Conservation (phyloP, 2,113 vertebrate genomes). For the Cephalopholis sonnerati region DNA sequence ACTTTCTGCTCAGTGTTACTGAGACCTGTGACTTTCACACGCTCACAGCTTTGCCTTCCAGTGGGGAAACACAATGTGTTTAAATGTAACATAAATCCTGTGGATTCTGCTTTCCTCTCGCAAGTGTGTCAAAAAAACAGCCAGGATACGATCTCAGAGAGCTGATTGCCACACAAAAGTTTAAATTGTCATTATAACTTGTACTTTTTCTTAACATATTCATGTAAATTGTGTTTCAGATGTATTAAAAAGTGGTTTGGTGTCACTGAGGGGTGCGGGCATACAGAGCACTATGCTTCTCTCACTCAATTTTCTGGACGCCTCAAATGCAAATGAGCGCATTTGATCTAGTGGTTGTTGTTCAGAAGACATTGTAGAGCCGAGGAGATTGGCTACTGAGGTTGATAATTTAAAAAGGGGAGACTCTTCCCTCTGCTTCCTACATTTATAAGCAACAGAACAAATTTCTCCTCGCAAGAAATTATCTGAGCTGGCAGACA, state of each 20-base stretch:
- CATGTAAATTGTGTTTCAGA: constrained; percentile 41
- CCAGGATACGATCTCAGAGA: neutral
- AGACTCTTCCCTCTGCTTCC: constrained; percentile 41
- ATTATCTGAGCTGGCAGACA: constrained; percentile 65
- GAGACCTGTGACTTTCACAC: constrained; percentile 27
- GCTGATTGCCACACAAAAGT: constrained; percentile 20
- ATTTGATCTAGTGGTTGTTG: constrained; percentile 69
- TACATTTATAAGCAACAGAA: constrained; percentile 61
- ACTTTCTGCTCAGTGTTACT: constrained; percentile 5
- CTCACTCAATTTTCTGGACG: constrained; percentile 59
- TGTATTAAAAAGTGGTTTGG: constrained; percentile 35
- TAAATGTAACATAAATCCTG: constrained; percentile 11
- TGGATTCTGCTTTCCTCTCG: neutral
- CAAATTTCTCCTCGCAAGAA: constrained; percentile 59
- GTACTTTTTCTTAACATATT: constrained; percentile 19
- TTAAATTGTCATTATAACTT: constrained; percentile 23
- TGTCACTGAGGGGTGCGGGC: constrained; percentile 26
- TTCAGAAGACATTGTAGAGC: constrained; percentile 52
- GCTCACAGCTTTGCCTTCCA: constrained; percentile 10
- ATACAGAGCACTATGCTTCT: constrained; percentile 29
- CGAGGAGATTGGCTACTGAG: constrained; percentile 49
- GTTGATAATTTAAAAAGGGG: constrained; percentile 70
- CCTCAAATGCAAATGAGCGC: constrained; percentile 70
- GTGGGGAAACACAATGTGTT: constrained; percentile 11
- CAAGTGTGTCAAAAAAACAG: constrained; percentile 1